These are phyloP conservation scores for Trilocha varians DNA, from an alignment of 2,888 invertebrate genomes.

Conservation along the genomic window DNA sequence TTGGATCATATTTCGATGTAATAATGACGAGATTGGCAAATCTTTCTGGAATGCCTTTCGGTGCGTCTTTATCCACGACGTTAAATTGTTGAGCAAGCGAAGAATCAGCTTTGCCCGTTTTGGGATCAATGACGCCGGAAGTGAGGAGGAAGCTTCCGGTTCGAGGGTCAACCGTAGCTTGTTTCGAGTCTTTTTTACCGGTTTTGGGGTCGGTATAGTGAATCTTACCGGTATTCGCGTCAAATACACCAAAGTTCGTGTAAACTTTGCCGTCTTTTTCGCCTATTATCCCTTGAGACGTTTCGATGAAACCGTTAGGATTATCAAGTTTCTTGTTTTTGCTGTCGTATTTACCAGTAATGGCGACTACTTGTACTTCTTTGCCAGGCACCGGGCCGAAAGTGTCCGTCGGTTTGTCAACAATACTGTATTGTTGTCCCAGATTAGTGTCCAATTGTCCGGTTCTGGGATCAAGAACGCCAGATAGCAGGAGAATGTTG, in stretches of 20 bases:
- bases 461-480: constrained; percentile 73
- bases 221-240: constrained; percentile 71
- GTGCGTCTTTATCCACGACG: constrained; percentile 59
- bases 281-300: constrained; percentile 72
- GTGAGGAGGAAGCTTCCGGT: constrained; percentile 74
- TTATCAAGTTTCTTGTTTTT: constrained; percentile 74
- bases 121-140: constrained; percentile 75
- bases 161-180: constrained; percentile 69
- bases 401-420: constrained; percentile 70
- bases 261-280: constrained; percentile 82
- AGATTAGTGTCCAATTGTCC: constrained; percentile 70
- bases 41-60: constrained; percentile 61
- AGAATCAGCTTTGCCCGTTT: constrained; percentile 77
- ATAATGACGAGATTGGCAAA: constrained; percentile 64
- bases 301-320: constrained; percentile 70
- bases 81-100: constrained; percentile 73
- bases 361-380: constrained; percentile 71
- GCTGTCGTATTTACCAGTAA: constrained; percentile 74
- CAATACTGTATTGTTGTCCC: constrained; percentile 75
- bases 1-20: constrained; percentile 75
- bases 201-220: constrained; percentile 74
- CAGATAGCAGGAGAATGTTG: constrained; percentile 65
- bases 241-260: constrained; percentile 76
- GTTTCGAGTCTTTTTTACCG: constrained; percentile 76
- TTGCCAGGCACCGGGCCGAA: constrained; percentile 54